Evolutionary conservation across 2,888 invertebrate genomes (phyloP), one percentile per base, ranked within the genome.

Genomic region (Malachius bipustulatus): DNA sequence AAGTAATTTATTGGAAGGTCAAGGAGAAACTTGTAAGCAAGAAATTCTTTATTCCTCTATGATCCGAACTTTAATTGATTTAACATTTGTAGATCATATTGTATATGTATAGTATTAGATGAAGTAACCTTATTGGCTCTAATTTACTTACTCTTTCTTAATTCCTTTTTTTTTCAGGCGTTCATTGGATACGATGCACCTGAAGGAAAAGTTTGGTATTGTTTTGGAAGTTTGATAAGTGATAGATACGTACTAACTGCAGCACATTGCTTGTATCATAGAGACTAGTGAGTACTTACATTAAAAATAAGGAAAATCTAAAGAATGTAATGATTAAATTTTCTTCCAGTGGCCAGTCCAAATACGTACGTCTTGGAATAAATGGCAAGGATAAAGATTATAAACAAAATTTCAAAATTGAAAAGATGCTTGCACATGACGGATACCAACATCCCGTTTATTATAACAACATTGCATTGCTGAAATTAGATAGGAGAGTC

Each of bases 151-250:
- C n/a, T n/a, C n/a, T n/a, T n/a, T n/a, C n/a, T n/a, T 27, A 26
- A n/a, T n/a, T n/a, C n/a, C 6, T 8, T 8, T 19, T 8, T 14
- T 19, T 47, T 51, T 36, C 36, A 58, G 56, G 53, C 49, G 8
- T 39, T 52, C 28, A 39, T 57, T 30, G 56, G 56, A 11, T 55
- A 48, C 40, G 45, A 43, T 8, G 34, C 35, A 29, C 11, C 32
- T 27, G 19, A 44, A 30, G 19, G 51, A 2, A 61, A 67, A 40
- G 33, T 39, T 1, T 75, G 73, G 66, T 47, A 47, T 2, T 82
- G 82, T 49, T 80, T 80, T 0, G 82, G 79, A 0, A 66, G 71
- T 1, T 59, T 82, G 6, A 71, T 82, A 35, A 75, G 75, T 40
- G 49, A 73, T 1, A 59, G 60, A 3, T 77, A 69, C 52, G 69